Base-by-base conservation (phyloP, 2,888 invertebrate species). In the Drosophila yooni region DNA sequence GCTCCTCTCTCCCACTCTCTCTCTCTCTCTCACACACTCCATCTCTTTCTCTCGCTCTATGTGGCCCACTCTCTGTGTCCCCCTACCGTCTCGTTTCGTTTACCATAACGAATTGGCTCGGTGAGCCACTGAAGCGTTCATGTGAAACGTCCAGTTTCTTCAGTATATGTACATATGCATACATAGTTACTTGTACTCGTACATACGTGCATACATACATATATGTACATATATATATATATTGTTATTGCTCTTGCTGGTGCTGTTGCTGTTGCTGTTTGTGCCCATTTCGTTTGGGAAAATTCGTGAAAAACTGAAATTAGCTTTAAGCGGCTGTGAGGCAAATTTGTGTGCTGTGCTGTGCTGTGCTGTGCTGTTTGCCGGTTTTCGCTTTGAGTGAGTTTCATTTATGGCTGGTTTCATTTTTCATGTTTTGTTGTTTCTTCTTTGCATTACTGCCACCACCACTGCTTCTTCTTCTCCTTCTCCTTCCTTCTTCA, bases 91-190 rank as follows among this genome's bases (percentile, higher is more conserved):
- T 60, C 71, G 66, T 79, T 69, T 79, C 75, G 79, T 75, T 79
- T 76, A 27, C 76, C 72, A 76, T 70, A 70, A 72, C 68, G 70
- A 63, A 74, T 76, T 82, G 76, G 72, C 74, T 61, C 74, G 76
- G 68, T 70, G 84, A 91, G 85, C 84, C 91, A 91, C 79, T 76
- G 91, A 83, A 89, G 91, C 91, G 90, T 91, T 91, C 91, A 91
- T 90, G 91, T 88, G 78, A 87, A 91, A 89, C 91, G 91, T 91
- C 91, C 91, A 91, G 91, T 91, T 91, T 79, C 84, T 88, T 76
- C 81, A 77, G 68, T 69, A 59, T 68, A 65, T 21, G 58, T n/a
- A 65, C 57, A 58, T 61, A 67, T 59, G 25, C 33, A 69, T 40
- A 27, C 15, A 53, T 51, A 31, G 48, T 27, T 63, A 69, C 34